These are phyloP conservation scores for Agrochola litura DNA, from an alignment of 2,888 invertebrate species.

Conservation along the genomic window DNA sequence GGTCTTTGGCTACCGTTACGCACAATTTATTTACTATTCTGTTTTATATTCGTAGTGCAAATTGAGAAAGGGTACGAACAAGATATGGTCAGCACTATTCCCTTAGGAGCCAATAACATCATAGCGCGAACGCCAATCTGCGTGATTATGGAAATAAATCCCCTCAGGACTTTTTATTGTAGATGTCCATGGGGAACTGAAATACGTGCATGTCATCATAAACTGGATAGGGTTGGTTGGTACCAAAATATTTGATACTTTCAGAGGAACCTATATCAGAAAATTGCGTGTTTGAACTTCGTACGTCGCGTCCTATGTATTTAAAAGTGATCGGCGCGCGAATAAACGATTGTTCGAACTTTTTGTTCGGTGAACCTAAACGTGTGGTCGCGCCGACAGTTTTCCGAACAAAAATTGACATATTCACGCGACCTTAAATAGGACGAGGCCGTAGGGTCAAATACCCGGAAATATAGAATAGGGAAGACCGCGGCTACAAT, in stretches of 20 bases:
- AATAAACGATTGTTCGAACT: too few relatives aligned
- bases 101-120: conserved; percentile 52
- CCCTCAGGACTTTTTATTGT: conserved; percentile 54
- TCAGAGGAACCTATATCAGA: not conserved
- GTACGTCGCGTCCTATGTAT: too few relatives aligned
- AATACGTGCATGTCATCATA: conserved; percentile 54
- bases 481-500: too few relatives aligned
- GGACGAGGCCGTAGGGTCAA: not conserved
- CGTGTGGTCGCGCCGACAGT: too few relatives aligned
- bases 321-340: too few relatives aligned
- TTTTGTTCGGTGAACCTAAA: too few relatives aligned
- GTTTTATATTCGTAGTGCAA: conserved; percentile 27
- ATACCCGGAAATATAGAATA: not conserved
- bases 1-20: conserved; percentile 7
- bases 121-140: conserved; percentile 51
- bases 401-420: too few relatives aligned
- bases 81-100: conserved; percentile 49
- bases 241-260: conserved; percentile 10
- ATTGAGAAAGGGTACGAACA: conserved; percentile 34
- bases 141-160: conserved; percentile 62
- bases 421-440: too few relatives aligned
- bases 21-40: conserved; percentile 28
- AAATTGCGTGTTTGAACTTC: not conserved
- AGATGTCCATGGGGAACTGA: conserved; percentile 48
- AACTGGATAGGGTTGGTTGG: conserved; percentile 31